These are phyloP conservation scores for Cecidostiba fungosa DNA, from an alignment of 2,888 invertebrate genomes.

Conservation along the genomic window DNA sequence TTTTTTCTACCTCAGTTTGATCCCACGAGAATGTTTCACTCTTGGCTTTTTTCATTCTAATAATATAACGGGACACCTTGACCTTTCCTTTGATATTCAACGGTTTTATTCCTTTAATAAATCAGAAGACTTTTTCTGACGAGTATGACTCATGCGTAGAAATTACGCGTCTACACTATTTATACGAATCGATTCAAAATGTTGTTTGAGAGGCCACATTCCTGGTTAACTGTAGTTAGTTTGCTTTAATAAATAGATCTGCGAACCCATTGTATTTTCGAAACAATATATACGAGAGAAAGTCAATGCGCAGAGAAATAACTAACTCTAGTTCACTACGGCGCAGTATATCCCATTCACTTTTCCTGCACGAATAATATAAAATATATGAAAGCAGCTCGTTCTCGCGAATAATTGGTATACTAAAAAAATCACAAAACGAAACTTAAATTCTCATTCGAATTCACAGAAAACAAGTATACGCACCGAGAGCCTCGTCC, in stretches of 20 bases:
- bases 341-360: neutral
- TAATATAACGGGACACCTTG: conserved; percentile 6
- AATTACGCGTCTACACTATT: too few species aligned
- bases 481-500: too few species aligned
- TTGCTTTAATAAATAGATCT: too few species aligned
- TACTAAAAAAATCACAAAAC: too few species aligned
- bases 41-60: conserved; percentile 13
- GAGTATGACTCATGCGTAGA: too few species aligned
- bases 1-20: conserved; percentile 1
- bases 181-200: too few species aligned
- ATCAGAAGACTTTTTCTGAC: neutral
- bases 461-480: too few species aligned
- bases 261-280: neutral
- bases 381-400: neutral
- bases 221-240: too few species aligned
- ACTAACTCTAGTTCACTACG: neutral
- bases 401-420: too few species aligned
- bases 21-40: conserved; percentile 14
- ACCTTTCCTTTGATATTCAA: neutral
- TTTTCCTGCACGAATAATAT: neutral
- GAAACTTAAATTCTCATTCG: neutral
- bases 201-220: too few species aligned
- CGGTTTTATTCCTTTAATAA: neutral
- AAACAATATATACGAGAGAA: too few species aligned
- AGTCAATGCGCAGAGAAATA: neutral